These are phyloP conservation scores for Catharus ustulatus DNA, from an alignment of 2,797 vertebrate genomes.

Conservation along the genomic window DNA sequence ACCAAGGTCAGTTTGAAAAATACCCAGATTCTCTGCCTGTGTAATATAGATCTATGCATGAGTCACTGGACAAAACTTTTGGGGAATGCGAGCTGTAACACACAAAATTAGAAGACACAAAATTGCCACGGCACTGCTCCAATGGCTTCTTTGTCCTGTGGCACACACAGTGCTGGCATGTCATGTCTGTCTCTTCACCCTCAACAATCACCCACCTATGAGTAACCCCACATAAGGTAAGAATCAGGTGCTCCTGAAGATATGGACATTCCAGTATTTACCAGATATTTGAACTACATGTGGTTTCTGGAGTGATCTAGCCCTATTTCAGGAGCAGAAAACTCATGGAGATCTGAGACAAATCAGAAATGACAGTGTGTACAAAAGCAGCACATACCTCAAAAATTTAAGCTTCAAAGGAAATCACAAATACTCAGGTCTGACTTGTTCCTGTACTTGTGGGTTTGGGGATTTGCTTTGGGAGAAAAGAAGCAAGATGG, in stretches of 20 bases:
- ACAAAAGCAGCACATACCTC: background rate
- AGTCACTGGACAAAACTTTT: background rate
- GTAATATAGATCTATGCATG: no score
- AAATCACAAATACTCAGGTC: background rate
- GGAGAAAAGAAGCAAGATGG: background rate
- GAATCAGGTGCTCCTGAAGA: background rate
- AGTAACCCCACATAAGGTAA: background rate
- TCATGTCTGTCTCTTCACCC: background rate
- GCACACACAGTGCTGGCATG: fast-evolving
- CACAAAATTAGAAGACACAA: background rate
- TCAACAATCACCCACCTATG: background rate
- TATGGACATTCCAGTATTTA: background rate
- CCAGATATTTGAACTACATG: fast-evolving
- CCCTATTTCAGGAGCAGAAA: background rate
- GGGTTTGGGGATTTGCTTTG: background rate
- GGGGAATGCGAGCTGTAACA: background rate
- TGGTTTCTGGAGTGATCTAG: background rate
- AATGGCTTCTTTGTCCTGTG: background rate
- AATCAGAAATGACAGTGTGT: background rate
- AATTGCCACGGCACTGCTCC: background rate
- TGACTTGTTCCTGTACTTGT: background rate
- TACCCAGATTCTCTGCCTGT: no score
- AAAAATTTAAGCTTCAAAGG: background rate
- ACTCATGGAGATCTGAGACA: background rate
- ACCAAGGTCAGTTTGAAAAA: no score